Percentiles rank a stretch among this genome's conserved stretches.
Conservation (phyloP, 2,888 invertebrate genomes). For the Epistrophella euchroma region DNA sequence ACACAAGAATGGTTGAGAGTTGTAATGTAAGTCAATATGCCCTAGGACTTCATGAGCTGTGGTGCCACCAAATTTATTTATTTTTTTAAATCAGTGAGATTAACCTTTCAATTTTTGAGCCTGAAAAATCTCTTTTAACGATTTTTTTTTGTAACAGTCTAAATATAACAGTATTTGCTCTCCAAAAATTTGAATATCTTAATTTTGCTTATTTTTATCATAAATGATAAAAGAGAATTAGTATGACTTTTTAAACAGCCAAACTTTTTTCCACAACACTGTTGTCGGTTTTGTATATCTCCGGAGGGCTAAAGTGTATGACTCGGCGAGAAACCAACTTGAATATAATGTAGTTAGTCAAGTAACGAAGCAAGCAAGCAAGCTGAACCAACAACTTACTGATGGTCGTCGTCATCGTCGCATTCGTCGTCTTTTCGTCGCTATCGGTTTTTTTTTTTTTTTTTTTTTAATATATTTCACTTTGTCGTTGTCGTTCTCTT, state of each 20-base stretch:
- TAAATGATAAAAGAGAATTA: neutral
- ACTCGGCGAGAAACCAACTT: slow-evolving; percentile 72
- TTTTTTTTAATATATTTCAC: slow-evolving; percentile 8
- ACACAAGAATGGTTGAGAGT: too few species aligned
- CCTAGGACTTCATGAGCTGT: too few species aligned
- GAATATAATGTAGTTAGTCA: slow-evolving; percentile 73
- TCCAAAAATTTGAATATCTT: neutral
- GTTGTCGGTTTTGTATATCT: slow-evolving; percentile 66
- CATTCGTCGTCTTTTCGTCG: slow-evolving; percentile 78
- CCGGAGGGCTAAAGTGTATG: slow-evolving; percentile 62
- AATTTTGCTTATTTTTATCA: neutral
- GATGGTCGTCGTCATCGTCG: slow-evolving; percentile 72
- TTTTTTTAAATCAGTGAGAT: too few species aligned
- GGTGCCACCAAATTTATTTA: too few species aligned
- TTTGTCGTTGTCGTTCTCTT: slow-evolving; percentile 44
- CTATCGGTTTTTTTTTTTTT: slow-evolving; percentile 44
- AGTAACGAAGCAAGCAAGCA: slow-evolving; percentile 75
- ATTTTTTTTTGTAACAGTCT: too few species aligned
- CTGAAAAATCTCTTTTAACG: too few species aligned
- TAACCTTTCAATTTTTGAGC: too few species aligned
- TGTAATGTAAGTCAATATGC: too few species aligned
- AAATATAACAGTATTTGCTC: too few species aligned
- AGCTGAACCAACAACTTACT: slow-evolving; percentile 76
- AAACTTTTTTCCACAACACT: slow-evolving; percentile 62
- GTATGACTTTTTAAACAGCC: neutral